phyloP scores from a whole-genome alignment of 1,140 invertebrate genomes.

The Arion vulgaris region DNA sequence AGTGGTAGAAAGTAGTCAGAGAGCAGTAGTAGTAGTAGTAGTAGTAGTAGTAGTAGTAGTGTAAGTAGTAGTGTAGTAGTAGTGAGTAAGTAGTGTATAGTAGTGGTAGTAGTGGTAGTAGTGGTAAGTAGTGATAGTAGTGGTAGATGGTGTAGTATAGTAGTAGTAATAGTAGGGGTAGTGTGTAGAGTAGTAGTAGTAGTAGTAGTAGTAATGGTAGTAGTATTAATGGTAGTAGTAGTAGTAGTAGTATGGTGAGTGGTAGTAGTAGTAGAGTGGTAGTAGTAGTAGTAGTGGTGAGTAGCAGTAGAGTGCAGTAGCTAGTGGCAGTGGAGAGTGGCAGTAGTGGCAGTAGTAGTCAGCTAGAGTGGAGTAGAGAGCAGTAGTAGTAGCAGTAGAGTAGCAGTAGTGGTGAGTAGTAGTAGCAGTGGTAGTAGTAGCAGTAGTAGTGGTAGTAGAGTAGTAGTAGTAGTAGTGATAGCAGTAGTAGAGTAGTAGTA shows the following conservation, averaged over 20 bases:
- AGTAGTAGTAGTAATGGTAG: not conserved
- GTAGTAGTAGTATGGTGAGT: not conserved
- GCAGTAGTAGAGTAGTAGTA: too few species aligned
- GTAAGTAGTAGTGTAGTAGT: not conserved
- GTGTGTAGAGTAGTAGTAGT: not conserved
- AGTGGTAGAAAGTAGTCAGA: too few species aligned
- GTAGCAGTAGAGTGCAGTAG: not conserved
- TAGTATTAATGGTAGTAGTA: constrained; percentile 2
- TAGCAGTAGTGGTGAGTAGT: not conserved
- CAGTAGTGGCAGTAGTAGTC: constrained; percentile 3
- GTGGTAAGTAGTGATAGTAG: not conserved
- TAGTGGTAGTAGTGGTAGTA: constrained; percentile 5
- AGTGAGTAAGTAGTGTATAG: not conserved
- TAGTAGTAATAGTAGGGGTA: constrained; percentile 19
- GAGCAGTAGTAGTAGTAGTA: not conserved
- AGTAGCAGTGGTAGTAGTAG: not conserved
- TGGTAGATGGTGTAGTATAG: not conserved
- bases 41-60: not conserved
- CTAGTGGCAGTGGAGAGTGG: not conserved
- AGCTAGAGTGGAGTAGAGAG: not conserved
- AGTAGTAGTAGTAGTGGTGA: not conserved
- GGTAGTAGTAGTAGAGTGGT: not conserved
- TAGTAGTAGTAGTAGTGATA: too few species aligned
- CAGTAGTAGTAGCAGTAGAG: not conserved
- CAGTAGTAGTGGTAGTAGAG: not conserved